phyloP scores from a whole-genome alignment of 1,140 invertebrate genomes.

The Cyclargus thomasi region DNA sequence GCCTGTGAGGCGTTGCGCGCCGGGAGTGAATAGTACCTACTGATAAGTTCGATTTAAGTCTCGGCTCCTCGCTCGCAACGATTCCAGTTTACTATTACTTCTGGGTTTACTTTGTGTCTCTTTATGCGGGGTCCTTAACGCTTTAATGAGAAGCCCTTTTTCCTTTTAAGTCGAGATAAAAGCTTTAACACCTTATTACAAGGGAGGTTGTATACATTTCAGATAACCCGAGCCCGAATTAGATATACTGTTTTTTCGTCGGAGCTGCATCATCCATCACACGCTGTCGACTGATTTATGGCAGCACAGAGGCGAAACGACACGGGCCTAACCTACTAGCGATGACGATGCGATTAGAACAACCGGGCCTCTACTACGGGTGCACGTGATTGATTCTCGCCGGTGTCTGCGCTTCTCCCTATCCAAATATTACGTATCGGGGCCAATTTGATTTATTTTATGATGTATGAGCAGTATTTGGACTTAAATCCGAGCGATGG shows the following conservation, averaged over 20 bases:
- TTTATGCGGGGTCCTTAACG: slow-evolving; percentile 33
- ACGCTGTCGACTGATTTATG: slow-evolving; percentile 66
- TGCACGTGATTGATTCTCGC: slow-evolving; percentile 3
- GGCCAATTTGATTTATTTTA: background rate
- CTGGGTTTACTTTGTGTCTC: slow-evolving; percentile 43
- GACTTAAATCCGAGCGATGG: background rate
- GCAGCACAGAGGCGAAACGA: slow-evolving; percentile 53
- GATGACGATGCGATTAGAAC: slow-evolving; percentile 65
- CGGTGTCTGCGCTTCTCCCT: background rate
- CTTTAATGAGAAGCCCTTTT: slow-evolving; percentile 33
- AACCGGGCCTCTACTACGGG: slow-evolving; percentile 21
- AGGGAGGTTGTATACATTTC: slow-evolving; percentile 18
- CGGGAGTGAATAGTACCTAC: slow-evolving; percentile 30
- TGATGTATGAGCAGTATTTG: background rate
- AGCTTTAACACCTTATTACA: slow-evolving; percentile 13
- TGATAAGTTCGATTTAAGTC: slow-evolving; percentile 32
- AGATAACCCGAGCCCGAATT: slow-evolving; percentile 31
- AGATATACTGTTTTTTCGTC: slow-evolving; percentile 46
- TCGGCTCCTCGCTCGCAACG: slow-evolving; percentile 31
- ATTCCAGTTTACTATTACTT: slow-evolving; percentile 51
- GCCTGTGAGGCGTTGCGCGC: slow-evolving; percentile 40
- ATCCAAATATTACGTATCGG: background rate
- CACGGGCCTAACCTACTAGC: slow-evolving; percentile 51
- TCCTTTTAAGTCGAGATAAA: slow-evolving; percentile 15
- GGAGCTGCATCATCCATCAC: slow-evolving; percentile 60